Base-by-base conservation (phyloP, 2,888 invertebrate genomes). In the Netelia virgata region DNA sequence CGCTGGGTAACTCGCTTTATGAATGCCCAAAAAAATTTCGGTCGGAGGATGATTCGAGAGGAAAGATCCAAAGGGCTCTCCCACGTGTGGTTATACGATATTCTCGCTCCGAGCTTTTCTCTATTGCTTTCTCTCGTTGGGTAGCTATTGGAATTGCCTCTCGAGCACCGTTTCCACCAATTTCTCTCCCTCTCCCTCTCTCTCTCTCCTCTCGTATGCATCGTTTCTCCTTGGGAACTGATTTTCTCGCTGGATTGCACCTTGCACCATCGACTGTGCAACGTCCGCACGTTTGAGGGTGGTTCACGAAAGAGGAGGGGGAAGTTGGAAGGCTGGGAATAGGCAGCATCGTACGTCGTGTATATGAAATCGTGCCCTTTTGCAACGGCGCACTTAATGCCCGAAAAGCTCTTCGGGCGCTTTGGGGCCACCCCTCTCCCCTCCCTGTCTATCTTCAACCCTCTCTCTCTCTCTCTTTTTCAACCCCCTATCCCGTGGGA, bases 401-500 rank as follows among this genome's bases (percentile, higher is more conserved):
- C 47, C 47, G 11, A 47, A 47, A 80, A 76, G 50, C 61, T 47
- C 81, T 74, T 70, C 68, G 61, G 57, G 57, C 61, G 14, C 14
- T 14, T 47, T 47, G 10, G 47, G 47, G 11, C 14, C 47, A 47
- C 43, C 57, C n/a, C 57, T 2, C 23, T 23, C 57, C 59, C 36
- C 73, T 36, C 14, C 18, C 14, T 10, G 11, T 11, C 47, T 47
- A 47, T 47, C 43, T 43, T 3, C 43, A 14, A 5, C 47, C 14
- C 59, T 43, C 73, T 50, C 59, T 16, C 63, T 18, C 57, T 47
- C 20, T n/a, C 14, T 10, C 16, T 28, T 28, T 28, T 28, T 28
- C 28, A 28, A 41, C 57, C 41, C 57, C 41, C 43, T 59, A 74
- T 89, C 91, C 88, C 88, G 3, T 18, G 92, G 91, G 91, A 92